A percentile compares a stretch with the other conserved stretches of the same genome.
These are phyloP conservation scores for Lytechinus pictus DNA, from an alignment of 35 echinoderm and acorn worm genomes.

Conservation along the genomic window DNA sequence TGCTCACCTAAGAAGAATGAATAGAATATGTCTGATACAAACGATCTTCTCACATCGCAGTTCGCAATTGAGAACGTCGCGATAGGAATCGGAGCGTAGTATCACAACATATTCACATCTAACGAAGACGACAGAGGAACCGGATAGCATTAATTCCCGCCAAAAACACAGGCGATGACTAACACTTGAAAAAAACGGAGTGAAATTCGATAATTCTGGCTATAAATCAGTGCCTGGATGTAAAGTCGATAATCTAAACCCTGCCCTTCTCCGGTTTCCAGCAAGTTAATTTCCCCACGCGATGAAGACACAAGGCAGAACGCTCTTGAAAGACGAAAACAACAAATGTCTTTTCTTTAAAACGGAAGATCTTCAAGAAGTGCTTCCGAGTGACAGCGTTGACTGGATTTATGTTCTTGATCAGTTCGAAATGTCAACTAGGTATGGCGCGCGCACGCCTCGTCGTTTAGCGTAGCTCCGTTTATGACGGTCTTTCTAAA, in stretches of 20 bases:
- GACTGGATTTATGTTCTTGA: not conserved
- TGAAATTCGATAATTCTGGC: not conserved
- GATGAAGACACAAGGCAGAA: not conserved
- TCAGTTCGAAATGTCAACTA: not conserved
- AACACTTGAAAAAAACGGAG: not conserved
- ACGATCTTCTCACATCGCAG: not conserved
- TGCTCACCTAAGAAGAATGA: not conserved
- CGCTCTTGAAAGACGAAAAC: not conserved
- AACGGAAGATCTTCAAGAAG: not conserved
- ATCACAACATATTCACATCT: not conserved
- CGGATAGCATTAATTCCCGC: constrained; percentile 1
- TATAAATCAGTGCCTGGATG: not conserved
- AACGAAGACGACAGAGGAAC: not conserved
- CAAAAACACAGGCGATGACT: constrained; percentile 10
- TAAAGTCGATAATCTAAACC: not conserved
- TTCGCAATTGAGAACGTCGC: not conserved
- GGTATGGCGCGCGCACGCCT: not conserved
- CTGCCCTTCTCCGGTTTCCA: not conserved
- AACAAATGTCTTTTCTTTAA: not conserved
- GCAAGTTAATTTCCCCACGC: not conserved
- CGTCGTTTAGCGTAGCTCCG: not conserved
- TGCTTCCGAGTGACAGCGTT: not conserved
- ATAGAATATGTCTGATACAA: not conserved
- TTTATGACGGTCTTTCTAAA: not conserved
- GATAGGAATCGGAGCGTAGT: not conserved